These are phyloP conservation scores for Artibeus jamaicensis DNA, from an alignment of 2,797 vertebrate species.

Conservation along the genomic window DNA sequence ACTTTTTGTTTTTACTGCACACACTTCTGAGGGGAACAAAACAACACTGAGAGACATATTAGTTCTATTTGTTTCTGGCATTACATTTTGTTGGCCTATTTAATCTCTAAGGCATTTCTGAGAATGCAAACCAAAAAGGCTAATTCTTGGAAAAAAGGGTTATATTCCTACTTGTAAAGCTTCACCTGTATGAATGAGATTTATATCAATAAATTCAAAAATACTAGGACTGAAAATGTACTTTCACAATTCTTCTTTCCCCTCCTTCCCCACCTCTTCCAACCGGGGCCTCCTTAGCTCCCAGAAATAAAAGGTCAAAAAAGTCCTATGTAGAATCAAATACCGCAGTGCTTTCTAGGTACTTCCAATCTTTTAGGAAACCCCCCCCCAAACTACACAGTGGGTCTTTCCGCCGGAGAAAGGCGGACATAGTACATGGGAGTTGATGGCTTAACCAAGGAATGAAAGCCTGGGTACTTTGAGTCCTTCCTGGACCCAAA, in stretches of 20 bases:
- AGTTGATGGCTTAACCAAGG: not conserved
- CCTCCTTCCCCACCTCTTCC: not conserved
- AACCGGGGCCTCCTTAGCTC: not conserved
- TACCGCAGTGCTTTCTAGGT: not conserved
- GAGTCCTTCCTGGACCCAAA: not conserved
- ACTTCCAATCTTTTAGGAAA: not conserved
- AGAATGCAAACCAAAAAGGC: not conserved
- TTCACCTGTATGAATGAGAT: constrained; percentile 13
- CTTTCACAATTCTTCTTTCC: not conserved
- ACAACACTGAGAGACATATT: constrained; percentile 1
- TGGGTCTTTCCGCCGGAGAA: not conserved
- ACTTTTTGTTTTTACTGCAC: not conserved
- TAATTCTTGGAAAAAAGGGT: constrained; percentile 38
- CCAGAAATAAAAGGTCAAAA: not conserved
- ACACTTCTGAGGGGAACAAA: constrained; percentile 7
- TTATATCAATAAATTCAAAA: not conserved
- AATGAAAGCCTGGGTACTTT: not conserved
- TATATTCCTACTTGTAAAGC: not conserved
- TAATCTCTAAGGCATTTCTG: constrained; percentile 4
- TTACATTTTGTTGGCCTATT: not conserved
- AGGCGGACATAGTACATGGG: not conserved
- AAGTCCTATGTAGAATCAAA: not conserved
- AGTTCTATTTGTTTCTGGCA: not conserved
- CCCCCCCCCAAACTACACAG: no score
- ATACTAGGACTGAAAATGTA: not conserved